These are phyloP conservation scores for Ancistrus triradiatus DNA, from an alignment of 2,113 vertebrate genomes.

Conservation along the genomic window DNA sequence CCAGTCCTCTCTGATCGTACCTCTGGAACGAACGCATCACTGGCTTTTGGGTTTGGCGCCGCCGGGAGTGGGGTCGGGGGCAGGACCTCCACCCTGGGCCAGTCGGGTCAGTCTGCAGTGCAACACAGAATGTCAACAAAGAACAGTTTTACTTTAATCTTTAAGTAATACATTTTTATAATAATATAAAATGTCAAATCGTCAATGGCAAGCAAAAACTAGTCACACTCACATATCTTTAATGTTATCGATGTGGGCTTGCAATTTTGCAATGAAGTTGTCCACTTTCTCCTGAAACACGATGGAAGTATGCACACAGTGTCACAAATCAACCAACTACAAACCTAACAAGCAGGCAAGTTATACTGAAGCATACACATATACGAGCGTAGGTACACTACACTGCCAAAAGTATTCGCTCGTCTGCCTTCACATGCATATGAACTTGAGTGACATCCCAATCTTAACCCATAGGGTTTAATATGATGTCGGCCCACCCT, in stretches of 20 bases:
- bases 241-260: conserved; percentile 69
- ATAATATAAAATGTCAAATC: not conserved
- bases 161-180: not conserved
- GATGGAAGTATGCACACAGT: too few species aligned
- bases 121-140: conserved; percentile 17
- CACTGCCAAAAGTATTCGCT: too few species aligned
- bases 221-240: conserved; percentile 78
- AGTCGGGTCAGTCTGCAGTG: conserved; percentile 61
- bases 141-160: too few species aligned
- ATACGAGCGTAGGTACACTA: too few species aligned
- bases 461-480: too few species aligned
- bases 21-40: conserved; percentile 41
- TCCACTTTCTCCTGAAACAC: conserved; percentile 79
- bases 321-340: too few species aligned
- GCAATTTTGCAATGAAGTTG: conserved; percentile 65
- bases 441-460: too few species aligned
- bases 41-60: conserved; percentile 69
- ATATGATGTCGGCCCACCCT: too few species aligned
- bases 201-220: too few species aligned
- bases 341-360: too few species aligned
- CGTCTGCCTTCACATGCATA: too few species aligned
- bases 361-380: too few species aligned
- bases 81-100: conserved; percentile 61
- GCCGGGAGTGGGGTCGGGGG: conserved; percentile 61
- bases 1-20: conserved; percentile 15